Conservation (phyloP, 2,797 vertebrate species). For the Botia almorhae region DNA sequence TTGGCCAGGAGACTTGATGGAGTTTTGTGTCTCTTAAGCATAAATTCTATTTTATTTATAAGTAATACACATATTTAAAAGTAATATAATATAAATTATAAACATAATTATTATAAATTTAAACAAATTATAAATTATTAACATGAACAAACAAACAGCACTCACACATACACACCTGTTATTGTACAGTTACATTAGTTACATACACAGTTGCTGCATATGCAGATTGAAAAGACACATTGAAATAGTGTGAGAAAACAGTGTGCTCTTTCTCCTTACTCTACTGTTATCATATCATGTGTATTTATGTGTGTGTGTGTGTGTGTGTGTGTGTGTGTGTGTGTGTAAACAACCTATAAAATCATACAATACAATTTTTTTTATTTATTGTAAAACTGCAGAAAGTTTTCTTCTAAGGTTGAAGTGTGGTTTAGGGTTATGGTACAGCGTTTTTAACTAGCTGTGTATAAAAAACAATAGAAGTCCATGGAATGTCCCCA, state of each 20-base stretch:
- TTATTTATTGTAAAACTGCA: too few species aligned
- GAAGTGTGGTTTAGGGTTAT: too few species aligned
- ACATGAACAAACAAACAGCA: constrained; percentile 20
- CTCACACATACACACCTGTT: constrained; percentile 29
- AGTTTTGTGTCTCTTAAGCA: neutral
- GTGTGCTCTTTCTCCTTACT: constrained; percentile 40
- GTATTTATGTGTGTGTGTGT: constrained; percentile 13
- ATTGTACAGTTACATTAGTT: too few species aligned
- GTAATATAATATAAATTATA: too few species aligned
- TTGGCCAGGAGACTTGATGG: neutral
- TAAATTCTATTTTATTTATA: neutral
- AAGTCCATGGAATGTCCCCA: too few species aligned
- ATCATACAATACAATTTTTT: too few species aligned
- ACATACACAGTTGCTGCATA: constrained; percentile 5
- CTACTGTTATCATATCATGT: constrained; percentile 28
- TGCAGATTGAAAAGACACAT: neutral
- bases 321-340: constrained; percentile 39
- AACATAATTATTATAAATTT: too few species aligned
- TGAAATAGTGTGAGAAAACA: constrained; percentile 33
- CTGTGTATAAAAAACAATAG: too few species aligned
- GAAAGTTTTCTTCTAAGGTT: too few species aligned
- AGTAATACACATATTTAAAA: neutral
- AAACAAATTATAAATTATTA: too few species aligned
- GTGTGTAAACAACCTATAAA: neutral
- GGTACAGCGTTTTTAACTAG: too few species aligned